A percentile compares a stretch with the other conserved stretches of the same genome.
phyloP scores from a whole-genome alignment of 92 coral and sea anemone species.

The Hydrozoanthus gracilis region DNA sequence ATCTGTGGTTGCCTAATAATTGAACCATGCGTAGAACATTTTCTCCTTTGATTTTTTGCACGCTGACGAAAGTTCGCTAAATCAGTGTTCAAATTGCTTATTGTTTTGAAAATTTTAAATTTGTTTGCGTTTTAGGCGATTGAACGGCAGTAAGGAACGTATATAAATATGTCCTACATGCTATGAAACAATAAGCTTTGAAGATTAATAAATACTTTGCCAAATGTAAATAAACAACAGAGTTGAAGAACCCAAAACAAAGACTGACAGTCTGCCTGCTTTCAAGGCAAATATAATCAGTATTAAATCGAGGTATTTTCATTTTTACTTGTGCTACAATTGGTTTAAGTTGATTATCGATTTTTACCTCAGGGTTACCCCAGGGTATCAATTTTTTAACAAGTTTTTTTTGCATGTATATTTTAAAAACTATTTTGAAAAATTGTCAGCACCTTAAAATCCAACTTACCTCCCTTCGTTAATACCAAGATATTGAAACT shows the following conservation, averaged over 20 bases:
- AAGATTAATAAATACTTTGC: background rate
- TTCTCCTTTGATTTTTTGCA: background rate
- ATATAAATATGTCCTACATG: background rate
- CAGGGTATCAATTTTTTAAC: too few relatives aligned
- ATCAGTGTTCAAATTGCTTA: background rate
- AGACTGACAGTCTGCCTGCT: background rate
- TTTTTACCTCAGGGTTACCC: too few relatives aligned
- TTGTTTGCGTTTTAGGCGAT: background rate
- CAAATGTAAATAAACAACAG: constrained; percentile 39
- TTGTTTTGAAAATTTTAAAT: background rate
- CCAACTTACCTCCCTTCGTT: too few relatives aligned
- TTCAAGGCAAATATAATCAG: background rate
- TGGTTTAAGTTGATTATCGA: too few relatives aligned
- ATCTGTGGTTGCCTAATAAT: background rate
- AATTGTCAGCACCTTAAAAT: too few relatives aligned
- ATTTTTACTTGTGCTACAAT: too few relatives aligned
- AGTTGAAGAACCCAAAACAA: constrained; percentile 7
- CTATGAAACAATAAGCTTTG: background rate
- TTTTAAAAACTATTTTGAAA: too few relatives aligned
- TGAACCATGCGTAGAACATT: background rate
- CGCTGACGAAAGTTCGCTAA: too few relatives aligned
- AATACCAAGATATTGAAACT: too few relatives aligned
- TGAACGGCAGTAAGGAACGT: background rate
- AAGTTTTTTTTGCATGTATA: too few relatives aligned
- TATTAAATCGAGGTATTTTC: too few relatives aligned